phyloP scores from a whole-genome alignment of 2,797 vertebrate species.

The Schizopygopsis malacanthus region DNA sequence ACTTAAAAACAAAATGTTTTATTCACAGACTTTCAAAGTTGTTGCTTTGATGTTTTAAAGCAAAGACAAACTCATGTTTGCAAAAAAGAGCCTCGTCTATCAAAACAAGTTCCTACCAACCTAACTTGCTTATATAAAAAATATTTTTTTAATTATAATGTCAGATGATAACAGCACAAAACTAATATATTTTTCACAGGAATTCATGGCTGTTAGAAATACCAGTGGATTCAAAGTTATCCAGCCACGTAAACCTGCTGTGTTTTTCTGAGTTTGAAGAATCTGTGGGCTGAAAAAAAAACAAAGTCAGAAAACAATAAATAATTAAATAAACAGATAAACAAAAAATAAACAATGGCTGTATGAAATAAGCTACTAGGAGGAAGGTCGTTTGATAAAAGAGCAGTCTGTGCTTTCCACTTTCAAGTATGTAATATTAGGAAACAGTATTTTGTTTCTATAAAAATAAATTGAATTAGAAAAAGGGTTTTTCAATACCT shows the following conservation, averaged over 20 bases:
- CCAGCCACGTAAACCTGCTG: not conserved
- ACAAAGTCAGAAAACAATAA: not conserved
- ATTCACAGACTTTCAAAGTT: conserved; percentile 26
- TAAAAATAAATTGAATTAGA: conserved; percentile 19
- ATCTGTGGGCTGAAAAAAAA: not conserved
- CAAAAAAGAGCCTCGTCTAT: not conserved
- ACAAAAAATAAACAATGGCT: conserved; percentile 28
- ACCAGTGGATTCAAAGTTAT: conserved; percentile 33
- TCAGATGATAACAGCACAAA: conserved; percentile 27
- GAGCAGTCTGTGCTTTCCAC: conserved; percentile 8
- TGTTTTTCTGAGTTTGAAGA: conserved; percentile 30
- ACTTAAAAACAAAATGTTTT: conserved; percentile 11
- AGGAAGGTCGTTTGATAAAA: conserved; percentile 33
- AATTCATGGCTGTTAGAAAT: not conserved
- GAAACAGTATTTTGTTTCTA: conserved; percentile 14
- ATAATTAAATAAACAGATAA: conserved; percentile 37
- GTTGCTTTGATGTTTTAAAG: not conserved
- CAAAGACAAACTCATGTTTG: conserved; percentile 27
- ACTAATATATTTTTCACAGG: conserved; percentile 33
- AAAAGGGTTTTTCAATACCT: conserved; percentile 1
- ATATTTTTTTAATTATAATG: conserved; percentile 21
- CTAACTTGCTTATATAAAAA: conserved; percentile 8
- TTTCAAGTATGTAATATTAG: conserved; percentile 36
- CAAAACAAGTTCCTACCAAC: conserved; percentile 7
- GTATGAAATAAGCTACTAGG: conserved; percentile 34